These are phyloP conservation scores for Heterotis niloticus DNA, from an alignment of 2,113 vertebrate genomes.

Conservation along the genomic window DNA sequence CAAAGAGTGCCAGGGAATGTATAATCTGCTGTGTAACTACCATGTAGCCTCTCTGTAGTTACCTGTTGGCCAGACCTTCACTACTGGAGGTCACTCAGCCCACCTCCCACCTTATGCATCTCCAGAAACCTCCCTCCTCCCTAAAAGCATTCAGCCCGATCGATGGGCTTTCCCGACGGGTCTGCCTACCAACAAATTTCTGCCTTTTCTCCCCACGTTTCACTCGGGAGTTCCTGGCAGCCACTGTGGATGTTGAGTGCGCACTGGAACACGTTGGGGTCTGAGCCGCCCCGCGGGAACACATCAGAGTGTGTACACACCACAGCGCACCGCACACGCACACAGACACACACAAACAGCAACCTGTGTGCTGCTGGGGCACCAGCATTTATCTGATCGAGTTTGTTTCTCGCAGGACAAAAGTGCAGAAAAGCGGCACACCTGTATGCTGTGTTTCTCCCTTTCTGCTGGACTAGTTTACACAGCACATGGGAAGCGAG, in stretches of 20 bases:
- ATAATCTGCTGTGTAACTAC: neutral
- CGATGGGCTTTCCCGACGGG: conserved; percentile 39
- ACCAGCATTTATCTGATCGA: neutral
- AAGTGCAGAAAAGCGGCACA: neutral
- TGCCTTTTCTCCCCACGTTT: conserved; percentile 67
- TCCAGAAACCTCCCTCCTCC: conserved; percentile 40
- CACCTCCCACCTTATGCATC: conserved; percentile 41
- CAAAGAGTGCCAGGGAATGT: neutral
- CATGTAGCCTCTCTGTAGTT: neutral
- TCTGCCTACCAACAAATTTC: conserved; percentile 57
- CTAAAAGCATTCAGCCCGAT: conserved; percentile 34
- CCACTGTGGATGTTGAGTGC: too few relatives aligned
- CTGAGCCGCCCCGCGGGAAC: neutral
- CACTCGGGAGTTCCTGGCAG: neutral
- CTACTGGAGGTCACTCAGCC: conserved; percentile 39
- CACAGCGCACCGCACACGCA: neutral
- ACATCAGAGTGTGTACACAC: neutral
- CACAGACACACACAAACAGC: neutral
- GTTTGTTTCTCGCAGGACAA: neutral
- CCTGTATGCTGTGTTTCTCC: neutral
- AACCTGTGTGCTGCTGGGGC: neutral
- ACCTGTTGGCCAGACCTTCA: conserved; percentile 4
- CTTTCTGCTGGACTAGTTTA: neutral
- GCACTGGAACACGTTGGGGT: neutral
- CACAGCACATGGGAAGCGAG: neutral